Base-by-base conservation (phyloP, 2,888 invertebrate genomes). In the Arctia plantaginis region DNA sequence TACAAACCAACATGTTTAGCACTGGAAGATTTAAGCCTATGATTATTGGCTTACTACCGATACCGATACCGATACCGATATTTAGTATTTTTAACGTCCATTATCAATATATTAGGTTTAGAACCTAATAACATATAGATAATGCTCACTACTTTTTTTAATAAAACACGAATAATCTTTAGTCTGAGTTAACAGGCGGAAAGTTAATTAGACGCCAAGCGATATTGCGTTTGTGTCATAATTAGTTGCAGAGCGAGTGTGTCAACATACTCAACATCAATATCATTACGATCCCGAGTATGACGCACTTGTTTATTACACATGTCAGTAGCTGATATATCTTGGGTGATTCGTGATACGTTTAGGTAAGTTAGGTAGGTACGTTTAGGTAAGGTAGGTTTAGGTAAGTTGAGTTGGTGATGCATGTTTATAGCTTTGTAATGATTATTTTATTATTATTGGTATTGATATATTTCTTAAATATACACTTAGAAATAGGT, bases 151-250 rank as follows among this genome's bases (percentile, higher is more conserved):
- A 78, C 77, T 75, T 75, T 75, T 35, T 86, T 89, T 89, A 91
- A 90, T 90, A 90, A 90, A 91, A 90, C 82, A 79, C 77, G 78
- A 80, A 80, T 82, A 85, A 86, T 87, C 79, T 82, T 88, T 90
- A 91, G 90, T 88, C 80, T 70, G 77, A 81, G 84, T 82, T 85
- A 89, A 88, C 88, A 88, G 83, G 85, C 86, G 86, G 83, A 87
- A 89, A 90, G 92, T 91, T 92, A 90, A 93, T 93, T 90, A 88
- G 84, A 82, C 80, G 83, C 86, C 89, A 87, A 87, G 89, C 88
- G 89, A 64, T 76, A 73, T 71, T 86, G 85, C 86, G 86, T 88
- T 89, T 87, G 87, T 88, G 83, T 82, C 85, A 86, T 91, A 91
- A 93, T 92, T 90, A 90, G 88, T 87, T 82, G 86, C 85, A 82